Evolutionary conservation across 37 sponge, comb jelly and placozoan genomes (phyloP), one percentile per base, ranked within the genome.

Genomic region (Ephydatia muelleri): DNA sequence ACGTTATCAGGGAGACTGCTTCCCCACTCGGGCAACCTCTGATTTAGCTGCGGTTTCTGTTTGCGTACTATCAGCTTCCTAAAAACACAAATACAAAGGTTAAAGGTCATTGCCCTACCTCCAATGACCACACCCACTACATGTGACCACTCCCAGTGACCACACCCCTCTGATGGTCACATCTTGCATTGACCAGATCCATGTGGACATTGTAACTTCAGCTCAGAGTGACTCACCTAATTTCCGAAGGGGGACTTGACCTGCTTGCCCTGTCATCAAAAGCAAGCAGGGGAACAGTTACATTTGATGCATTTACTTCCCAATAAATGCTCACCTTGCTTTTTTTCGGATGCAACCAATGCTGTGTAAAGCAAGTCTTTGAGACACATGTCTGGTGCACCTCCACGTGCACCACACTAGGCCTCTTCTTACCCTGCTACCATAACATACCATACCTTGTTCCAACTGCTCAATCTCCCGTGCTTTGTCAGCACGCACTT

Each of bases 1-100:
- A 93, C 91, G 70, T 93, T 82, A 23, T 90, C 82, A n/a, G 91
- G 94, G 0, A 90, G 78, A 48, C 75, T 80, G n/a, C 78, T 81
- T 19, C 92, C 92, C 92, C 92, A 92, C 5, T 76, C 74, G 28
- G 88, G 92, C 30, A 88, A 72, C 0, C 91, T 87, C 5, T 65
- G 78, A 2, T 39, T 76, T 33, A 39, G 66, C 29, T 34, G 28
- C 38, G 28, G 27, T 74, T 72, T 82, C 40, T 38, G 49, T 65
- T 78, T 86, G 1, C 70, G 79, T 29, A 39, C 87, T 25, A 82
- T 6, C n/a, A 76, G 22, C n/a, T 70, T 78, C 47, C 82, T 75
- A 75, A 22, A 47, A 36, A 65, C 14, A 25, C 32, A 69, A 82
- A 57, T 38, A 82, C 88, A 40, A 67, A 25, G 21, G 82, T n/a